Evolutionary conservation across 2,888 invertebrate species (phyloP).

Genomic region (Xestobium rufovillosum): DNA sequence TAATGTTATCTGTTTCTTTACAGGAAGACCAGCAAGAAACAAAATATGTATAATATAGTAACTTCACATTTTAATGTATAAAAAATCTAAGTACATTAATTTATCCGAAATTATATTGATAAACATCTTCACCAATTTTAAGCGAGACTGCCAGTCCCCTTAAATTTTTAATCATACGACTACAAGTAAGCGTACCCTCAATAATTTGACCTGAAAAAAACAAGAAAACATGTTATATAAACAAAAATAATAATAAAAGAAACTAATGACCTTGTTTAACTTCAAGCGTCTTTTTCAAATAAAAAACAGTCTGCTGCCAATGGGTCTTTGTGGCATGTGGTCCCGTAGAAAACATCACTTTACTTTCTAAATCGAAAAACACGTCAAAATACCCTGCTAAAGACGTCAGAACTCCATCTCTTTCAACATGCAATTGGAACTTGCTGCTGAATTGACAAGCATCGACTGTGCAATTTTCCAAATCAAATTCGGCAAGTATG

Average conservation of each 20-base stretch:
- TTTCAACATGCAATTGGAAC: slow-evolving; percentile 58
- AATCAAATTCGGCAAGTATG: slow-evolving; percentile 64
- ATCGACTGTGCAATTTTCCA: slow-evolving; percentile 62
- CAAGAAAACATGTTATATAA: slow-evolving; percentile 9
- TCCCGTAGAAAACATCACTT: slow-evolving; percentile 69
- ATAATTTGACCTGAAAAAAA: slow-evolving; percentile 48
- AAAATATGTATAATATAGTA: no score
- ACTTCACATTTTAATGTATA: slow-evolving; percentile 28
- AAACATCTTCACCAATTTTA: slow-evolving; percentile 52
- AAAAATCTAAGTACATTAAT: slow-evolving; percentile 21
- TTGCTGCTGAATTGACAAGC: slow-evolving; percentile 65
- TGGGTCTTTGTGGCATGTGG: slow-evolving; percentile 72
- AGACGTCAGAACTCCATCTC: slow-evolving; percentile 65
- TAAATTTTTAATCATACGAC: slow-evolving; percentile 64
- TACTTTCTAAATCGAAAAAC: slow-evolving; percentile 65
- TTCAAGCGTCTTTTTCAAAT: no score
- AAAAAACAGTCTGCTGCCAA: slow-evolving; percentile 93
- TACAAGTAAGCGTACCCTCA: slow-evolving; percentile 66
- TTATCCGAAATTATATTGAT: slow-evolving; percentile 59
- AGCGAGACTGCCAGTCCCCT: slow-evolving; percentile 67
- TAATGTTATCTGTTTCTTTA: no score
- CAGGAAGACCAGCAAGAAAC: no score
- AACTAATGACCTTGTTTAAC: no score
- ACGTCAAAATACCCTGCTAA: slow-evolving; percentile 90
- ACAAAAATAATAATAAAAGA: slow-evolving; percentile 5